These are phyloP conservation scores for Onchidella celtica DNA, from an alignment of 2,888 invertebrate species.

Conservation along the genomic window DNA sequence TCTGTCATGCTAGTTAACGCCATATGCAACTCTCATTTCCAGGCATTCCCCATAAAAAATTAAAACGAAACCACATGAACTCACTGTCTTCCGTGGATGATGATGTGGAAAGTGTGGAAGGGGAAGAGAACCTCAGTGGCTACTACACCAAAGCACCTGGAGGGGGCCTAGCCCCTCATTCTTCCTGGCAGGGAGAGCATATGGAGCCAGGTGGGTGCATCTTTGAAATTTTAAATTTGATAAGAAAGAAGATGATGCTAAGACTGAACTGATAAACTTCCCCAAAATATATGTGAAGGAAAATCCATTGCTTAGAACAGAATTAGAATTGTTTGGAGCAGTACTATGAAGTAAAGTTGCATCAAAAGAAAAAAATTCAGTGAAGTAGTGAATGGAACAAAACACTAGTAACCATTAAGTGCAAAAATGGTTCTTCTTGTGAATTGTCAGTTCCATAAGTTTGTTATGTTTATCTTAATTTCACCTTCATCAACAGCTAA, in stretches of 20 bases:
- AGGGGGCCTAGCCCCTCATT: conserved; percentile 68
- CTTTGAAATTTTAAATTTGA: neutral
- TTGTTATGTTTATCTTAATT: too few relatives aligned
- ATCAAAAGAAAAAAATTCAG: too few relatives aligned
- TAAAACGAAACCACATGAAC: conserved; percentile 80
- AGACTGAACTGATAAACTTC: too few relatives aligned
- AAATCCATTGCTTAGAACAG: neutral
- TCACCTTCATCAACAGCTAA: too few relatives aligned
- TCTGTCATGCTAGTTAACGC: too few relatives aligned
- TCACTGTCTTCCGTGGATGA: conserved; percentile 83
- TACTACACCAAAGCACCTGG: conserved; percentile 83
- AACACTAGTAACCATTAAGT: too few relatives aligned
- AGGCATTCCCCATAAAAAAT: conserved; percentile 81
- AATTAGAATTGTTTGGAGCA: too few relatives aligned
- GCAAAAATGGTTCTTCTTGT: too few relatives aligned
- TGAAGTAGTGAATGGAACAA: too few relatives aligned
- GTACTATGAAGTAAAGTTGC: too few relatives aligned
- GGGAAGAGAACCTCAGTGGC: conserved; percentile 79
- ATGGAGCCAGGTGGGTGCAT: conserved; percentile 68
- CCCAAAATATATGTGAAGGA: too few relatives aligned
- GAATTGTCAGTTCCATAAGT: too few relatives aligned
- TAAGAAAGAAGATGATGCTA: neutral
- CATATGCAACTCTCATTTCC: neutral
- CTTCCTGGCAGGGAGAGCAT: conserved; percentile 82
- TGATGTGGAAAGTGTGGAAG: conserved; percentile 81